Percentiles rank a stretch among this genome's conserved stretches.
These are phyloP conservation scores for Chromoteleia sp. DNA, from an alignment of 2,888 invertebrate genomes.

Conservation along the genomic window DNA sequence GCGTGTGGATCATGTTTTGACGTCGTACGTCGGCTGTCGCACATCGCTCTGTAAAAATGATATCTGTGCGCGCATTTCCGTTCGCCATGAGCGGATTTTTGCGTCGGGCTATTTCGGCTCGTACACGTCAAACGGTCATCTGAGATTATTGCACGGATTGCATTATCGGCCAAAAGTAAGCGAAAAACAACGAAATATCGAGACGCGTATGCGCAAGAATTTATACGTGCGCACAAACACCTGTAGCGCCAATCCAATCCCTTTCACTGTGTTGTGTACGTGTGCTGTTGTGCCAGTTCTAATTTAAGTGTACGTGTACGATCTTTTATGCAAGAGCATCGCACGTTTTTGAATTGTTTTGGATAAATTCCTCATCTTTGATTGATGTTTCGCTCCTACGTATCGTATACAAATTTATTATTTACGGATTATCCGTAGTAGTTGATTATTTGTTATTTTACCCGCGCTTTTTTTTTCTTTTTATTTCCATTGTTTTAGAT, in stretches of 20 bases:
- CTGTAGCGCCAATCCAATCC: slow-evolving; percentile 63
- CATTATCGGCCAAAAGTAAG: not conserved
- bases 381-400: slow-evolving; percentile 3
- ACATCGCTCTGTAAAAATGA: slow-evolving; percentile 11
- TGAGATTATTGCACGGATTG: not conserved
- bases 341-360: slow-evolving; percentile 30
- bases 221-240: slow-evolving; percentile 58
- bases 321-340: slow-evolving; percentile 46
- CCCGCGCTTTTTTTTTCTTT: too few species aligned
- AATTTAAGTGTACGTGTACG: not conserved
- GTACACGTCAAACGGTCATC: not conserved
- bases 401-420: not conserved
- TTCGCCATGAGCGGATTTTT: slow-evolving; percentile 9
- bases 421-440: too few species aligned
- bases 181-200: slow-evolving; percentile 12
- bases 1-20: slow-evolving; percentile 17
- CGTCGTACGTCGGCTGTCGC: slow-evolving; percentile 1
- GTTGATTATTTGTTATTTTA: not conserved
- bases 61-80: slow-evolving; percentile 23
- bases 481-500: too few species aligned
- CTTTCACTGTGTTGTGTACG: slow-evolving; percentile 24
- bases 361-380: slow-evolving; percentile 10
- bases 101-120: not conserved
- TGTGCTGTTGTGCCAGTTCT: slow-evolving; percentile 12
- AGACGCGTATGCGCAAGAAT: slow-evolving; percentile 18